Conservation (phyloP, 2,113 vertebrate species). For the Ursus arctos region DNA sequence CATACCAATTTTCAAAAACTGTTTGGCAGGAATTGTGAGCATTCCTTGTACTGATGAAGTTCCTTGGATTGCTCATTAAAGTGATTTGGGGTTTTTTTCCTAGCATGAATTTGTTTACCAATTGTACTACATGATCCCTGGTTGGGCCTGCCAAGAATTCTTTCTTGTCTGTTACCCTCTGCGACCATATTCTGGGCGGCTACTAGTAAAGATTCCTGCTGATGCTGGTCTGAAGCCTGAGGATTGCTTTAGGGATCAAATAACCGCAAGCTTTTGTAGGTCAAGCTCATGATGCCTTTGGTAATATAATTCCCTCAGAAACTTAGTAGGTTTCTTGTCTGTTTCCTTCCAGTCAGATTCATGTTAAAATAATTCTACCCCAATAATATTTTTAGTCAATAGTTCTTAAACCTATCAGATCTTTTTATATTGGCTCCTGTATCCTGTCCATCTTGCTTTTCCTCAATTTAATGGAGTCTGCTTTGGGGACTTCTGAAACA, state of each 20-base stretch:
- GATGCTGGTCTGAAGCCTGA: not conserved
- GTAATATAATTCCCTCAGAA: conserved; percentile 39
- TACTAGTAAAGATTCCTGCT: not conserved
- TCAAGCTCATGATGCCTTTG: not conserved
- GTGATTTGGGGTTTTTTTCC: not conserved
- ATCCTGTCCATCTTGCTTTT: not conserved
- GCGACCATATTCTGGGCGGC: not conserved
- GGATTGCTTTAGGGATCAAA: not conserved
- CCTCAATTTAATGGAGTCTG: not conserved
- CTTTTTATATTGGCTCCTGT: not conserved
- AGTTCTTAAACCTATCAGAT: not conserved
- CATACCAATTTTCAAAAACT: not conserved
- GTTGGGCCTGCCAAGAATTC: not conserved
- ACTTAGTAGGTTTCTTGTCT: not conserved
- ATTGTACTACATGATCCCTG: not conserved
- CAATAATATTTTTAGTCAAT: not conserved
- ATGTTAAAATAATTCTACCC: not conserved
- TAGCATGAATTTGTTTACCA: not conserved
- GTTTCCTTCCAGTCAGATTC: not conserved
- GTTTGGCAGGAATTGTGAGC: not conserved
- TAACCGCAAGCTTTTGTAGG: not conserved
- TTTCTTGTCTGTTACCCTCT: not conserved
- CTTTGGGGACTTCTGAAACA: not conserved
- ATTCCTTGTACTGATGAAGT: not conserved
- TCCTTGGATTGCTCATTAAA: not conserved